A percentile compares a stretch with the other conserved stretches of the same genome.
These are phyloP conservation scores for Hirtodrosophila duncani DNA, from an alignment of 2,888 invertebrate genomes.

Conservation along the genomic window DNA sequence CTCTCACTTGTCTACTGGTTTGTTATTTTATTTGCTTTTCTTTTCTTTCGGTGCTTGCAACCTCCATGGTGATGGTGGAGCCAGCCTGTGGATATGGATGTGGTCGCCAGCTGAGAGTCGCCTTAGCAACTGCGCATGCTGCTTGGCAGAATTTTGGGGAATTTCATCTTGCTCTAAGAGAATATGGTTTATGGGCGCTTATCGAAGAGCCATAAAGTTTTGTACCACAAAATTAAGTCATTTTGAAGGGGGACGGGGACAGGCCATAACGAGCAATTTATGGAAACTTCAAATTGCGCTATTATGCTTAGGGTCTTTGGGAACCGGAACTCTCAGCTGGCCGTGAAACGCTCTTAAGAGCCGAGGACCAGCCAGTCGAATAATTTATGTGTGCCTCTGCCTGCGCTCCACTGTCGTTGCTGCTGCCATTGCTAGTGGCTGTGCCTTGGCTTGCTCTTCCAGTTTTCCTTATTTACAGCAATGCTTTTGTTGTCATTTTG, in stretches of 20 bases:
- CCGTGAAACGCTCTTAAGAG: conserved; percentile 34
- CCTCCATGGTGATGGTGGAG: too few relatives aligned
- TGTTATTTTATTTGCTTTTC: conserved; percentile 12
- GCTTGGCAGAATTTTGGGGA: conserved; percentile 23
- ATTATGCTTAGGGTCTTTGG: conserved; percentile 38
- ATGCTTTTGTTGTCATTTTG: conserved; percentile 32
- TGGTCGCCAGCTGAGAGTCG: conserved; percentile 41
- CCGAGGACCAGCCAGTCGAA: conserved; percentile 8
- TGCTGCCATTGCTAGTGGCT: too few relatives aligned
- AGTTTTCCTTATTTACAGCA: neutral
- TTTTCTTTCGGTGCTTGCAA: conserved; percentile 5
- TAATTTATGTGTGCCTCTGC: too few relatives aligned
- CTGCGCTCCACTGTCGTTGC: too few relatives aligned
- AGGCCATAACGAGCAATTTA: conserved; percentile 30
- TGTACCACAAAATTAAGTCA: conserved; percentile 50
- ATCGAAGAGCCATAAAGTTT: conserved; percentile 53
- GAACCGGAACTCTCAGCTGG: conserved; percentile 18
- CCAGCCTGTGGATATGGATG: conserved; percentile 51
- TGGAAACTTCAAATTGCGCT: conserved; percentile 53
- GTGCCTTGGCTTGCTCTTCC: conserved; percentile 34
- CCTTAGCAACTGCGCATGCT: conserved; percentile 55
- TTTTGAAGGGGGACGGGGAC: conserved; percentile 9
- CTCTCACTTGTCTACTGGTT: conserved; percentile 32
- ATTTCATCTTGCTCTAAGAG: too few relatives aligned
- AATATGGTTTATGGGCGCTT: conserved; percentile 11